Evolutionary conservation across 2,797 vertebrate genomes (phyloP).

Genomic region (Mormyrus proboscirostris): DNA sequence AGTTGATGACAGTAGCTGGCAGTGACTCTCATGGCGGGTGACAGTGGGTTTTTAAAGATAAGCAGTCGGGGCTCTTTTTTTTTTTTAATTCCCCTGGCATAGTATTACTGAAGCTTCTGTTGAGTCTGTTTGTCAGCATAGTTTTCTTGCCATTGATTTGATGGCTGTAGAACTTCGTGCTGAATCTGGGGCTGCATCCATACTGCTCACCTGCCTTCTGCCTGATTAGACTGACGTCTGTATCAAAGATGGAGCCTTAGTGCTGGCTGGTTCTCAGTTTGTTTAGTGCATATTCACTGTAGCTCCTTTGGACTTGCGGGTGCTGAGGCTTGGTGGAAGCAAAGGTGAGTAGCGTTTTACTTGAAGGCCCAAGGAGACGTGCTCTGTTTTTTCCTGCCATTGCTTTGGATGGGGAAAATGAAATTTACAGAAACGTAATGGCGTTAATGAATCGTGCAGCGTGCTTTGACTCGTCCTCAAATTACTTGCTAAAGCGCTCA

Average conservation of each 20-base stretch:
- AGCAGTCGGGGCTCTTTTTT: neutral
- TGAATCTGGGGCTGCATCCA: neutral
- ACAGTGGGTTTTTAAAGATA: neutral
- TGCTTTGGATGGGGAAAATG: neutral
- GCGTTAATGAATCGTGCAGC: neutral
- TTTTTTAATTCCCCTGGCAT: neutral
- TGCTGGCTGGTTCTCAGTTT: neutral
- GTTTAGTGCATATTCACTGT: neutral
- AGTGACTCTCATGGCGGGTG: neutral
- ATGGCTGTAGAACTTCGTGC: neutral
- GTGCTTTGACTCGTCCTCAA: neutral
- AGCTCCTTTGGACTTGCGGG: neutral
- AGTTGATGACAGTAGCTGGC: neutral
- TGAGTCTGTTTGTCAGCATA: neutral
- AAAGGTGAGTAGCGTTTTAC: neutral
- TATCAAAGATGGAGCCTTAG: neutral
- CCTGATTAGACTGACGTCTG: neutral
- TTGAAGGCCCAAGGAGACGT: neutral
- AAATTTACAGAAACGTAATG: neutral
- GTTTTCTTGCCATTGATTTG: neutral
- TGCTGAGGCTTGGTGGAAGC: neutral
- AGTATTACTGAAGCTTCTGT: neutral
- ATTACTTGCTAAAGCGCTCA: neutral
- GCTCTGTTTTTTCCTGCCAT: neutral
- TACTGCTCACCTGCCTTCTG: neutral